phyloP scores from a whole-genome alignment of 2,113 vertebrate genomes.

The Gambusia holbrooki region DNA sequence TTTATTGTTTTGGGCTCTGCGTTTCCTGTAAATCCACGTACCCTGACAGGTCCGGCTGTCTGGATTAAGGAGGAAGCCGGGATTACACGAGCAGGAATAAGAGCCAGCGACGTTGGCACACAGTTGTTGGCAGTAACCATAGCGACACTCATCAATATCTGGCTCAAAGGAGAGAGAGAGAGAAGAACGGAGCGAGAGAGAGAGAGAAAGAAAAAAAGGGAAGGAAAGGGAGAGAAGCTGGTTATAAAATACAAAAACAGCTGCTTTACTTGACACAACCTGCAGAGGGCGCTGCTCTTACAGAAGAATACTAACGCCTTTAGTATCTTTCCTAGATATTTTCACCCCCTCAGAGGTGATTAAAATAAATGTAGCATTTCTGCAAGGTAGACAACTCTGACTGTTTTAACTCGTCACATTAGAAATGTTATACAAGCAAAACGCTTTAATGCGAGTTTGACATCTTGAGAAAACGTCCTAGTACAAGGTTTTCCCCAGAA shows the following conservation, averaged over 20 bases:
- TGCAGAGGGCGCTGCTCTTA: constrained; percentile 21
- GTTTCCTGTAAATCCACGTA: constrained; percentile 54
- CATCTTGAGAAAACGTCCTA: too few species aligned
- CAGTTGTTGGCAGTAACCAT: constrained; percentile 98
- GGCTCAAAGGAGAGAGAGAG: constrained; percentile 22
- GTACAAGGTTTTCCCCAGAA: too few species aligned
- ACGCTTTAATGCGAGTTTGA: too few species aligned
- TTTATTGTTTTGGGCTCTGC: background rate
- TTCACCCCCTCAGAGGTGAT: background rate
- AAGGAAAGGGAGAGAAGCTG: background rate
- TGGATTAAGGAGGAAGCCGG: constrained; percentile 91
- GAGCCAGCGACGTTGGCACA: constrained; percentile 94
- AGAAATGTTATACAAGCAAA: too few species aligned
- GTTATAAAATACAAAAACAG: background rate
- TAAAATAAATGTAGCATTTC: background rate
- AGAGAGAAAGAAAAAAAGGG: background rate
- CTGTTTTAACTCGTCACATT: too few species aligned
- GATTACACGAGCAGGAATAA: constrained; percentile 96
- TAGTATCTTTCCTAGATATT: background rate
- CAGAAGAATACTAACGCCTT: background rate
- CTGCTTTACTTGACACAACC: constrained; percentile 8
- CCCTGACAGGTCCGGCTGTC: constrained; percentile 95
- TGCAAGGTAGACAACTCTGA: background rate
- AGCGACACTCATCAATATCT: constrained; percentile 99
- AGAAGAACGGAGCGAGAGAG: background rate